phyloP scores from a whole-genome alignment of 2,797 vertebrate genomes.

The Sebastes aleutianus region DNA sequence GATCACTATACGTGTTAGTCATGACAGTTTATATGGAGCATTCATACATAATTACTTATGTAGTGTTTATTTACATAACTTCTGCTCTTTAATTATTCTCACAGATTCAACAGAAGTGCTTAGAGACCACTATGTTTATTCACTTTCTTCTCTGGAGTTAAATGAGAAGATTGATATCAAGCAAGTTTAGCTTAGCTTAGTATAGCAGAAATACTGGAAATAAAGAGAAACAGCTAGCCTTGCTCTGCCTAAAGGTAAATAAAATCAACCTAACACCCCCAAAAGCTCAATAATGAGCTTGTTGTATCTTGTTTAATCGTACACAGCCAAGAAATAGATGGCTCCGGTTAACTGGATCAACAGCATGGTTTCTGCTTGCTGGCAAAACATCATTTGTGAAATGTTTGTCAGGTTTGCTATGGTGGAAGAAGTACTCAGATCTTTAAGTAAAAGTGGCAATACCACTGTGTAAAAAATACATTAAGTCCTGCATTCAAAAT shows the following conservation, averaged over 20 bases:
- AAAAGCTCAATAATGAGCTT: background rate
- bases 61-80: background rate
- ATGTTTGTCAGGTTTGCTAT: background rate
- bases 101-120: background rate
- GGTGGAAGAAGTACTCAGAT: background rate
- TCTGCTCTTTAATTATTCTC: background rate
- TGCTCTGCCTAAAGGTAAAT: background rate
- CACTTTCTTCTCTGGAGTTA: background rate
- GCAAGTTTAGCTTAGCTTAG: background rate
- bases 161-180: background rate
- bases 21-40: background rate
- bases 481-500: background rate
- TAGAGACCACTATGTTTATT: background rate
- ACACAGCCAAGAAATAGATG: background rate
- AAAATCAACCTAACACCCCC: background rate
- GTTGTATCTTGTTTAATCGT: background rate
- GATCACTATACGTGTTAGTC: conserved; percentile 9
- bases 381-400: background rate
- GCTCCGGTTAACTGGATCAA: background rate
- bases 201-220: background rate
- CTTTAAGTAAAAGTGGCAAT: background rate
- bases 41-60: conserved; percentile 4
- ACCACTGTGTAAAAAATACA: background rate
- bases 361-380: background rate
- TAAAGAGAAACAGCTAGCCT: background rate